These are phyloP conservation scores for Drosophila ercepeae DNA, from an alignment of 1,140 invertebrate genomes.

Conservation along the genomic window DNA sequence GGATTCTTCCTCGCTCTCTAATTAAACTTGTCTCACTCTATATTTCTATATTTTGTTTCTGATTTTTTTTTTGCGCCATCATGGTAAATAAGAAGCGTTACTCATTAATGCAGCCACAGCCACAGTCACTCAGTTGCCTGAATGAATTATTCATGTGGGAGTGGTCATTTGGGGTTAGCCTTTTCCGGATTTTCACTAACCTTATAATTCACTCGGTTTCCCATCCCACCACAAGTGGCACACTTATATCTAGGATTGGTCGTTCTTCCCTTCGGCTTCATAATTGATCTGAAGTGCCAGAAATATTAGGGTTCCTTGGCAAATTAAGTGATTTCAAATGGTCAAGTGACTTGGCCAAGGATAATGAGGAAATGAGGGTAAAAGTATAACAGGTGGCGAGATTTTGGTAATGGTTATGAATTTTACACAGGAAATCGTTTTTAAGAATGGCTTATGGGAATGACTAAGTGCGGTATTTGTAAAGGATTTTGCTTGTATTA, in stretches of 20 bases:
- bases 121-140: conserved; percentile 41
- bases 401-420: conserved; percentile 2
- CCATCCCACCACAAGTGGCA: conserved; percentile 53
- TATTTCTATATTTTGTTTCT: conserved; percentile 23
- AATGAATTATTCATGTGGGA: conserved; percentile 72
- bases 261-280: conserved; percentile 24
- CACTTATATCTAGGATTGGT: conserved; percentile 46
- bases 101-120: conserved; percentile 71
- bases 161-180: conserved; percentile 30
- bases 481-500: neutral
- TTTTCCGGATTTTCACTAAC: conserved; percentile 11
- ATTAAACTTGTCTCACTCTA: conserved; percentile 63
- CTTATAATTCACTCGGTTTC: conserved; percentile 61
- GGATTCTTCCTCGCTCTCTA: conserved; percentile 49
- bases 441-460: conserved; percentile 1
- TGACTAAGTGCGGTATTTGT: neutral
- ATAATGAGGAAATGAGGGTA: neutral
- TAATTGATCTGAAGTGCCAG: conserved; percentile 64
- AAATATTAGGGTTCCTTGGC: conserved; percentile 19
- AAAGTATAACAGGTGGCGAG: conserved; percentile 57
- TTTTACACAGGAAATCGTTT: neutral
- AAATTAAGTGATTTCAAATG: conserved; percentile 68
- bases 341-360: conserved; percentile 48
- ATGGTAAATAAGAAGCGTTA: conserved; percentile 77
- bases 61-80: conserved; percentile 63